phyloP scores from a whole-genome alignment of 2,797 vertebrate genomes.

The Sebastes iracundus region DNA sequence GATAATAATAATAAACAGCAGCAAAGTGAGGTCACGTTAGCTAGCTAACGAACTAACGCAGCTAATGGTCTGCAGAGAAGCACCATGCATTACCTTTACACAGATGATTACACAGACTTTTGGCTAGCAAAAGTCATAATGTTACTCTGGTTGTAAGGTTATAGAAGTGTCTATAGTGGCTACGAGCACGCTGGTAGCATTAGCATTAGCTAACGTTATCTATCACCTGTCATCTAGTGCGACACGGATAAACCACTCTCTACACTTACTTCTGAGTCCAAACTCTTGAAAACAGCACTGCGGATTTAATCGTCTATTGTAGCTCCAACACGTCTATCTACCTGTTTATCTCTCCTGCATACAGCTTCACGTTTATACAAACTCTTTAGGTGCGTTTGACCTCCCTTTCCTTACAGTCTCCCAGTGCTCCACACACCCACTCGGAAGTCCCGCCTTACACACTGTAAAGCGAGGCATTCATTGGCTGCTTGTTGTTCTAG shows the following conservation, averaged over 20 bases:
- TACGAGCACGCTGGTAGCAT: constrained; percentile 23
- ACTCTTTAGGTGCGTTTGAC: constrained; percentile 64
- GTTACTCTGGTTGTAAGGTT: background rate
- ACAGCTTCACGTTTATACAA: constrained; percentile 33
- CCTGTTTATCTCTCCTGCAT: background rate
- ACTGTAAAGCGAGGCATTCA: background rate
- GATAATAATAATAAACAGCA: background rate
- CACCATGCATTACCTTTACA: background rate
- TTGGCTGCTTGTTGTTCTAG: background rate
- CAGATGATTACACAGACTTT: background rate
- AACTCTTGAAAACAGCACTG: background rate
- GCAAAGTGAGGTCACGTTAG: background rate
- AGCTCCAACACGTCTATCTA: background rate
- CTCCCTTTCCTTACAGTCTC: constrained; percentile 53
- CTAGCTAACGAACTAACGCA: background rate
- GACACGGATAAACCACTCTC: background rate
- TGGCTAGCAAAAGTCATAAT: background rate
- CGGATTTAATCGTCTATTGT: background rate
- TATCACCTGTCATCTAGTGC: background rate
- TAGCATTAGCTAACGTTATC: constrained; percentile 32
- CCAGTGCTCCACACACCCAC: constrained; percentile 42
- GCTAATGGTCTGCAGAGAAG: background rate
- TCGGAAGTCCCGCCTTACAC: constrained; percentile 34
- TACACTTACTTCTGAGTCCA: background rate
- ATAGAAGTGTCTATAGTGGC: background rate